These are phyloP conservation scores for Meloidogyne chitwoodi DNA, from an alignment of 1,140 invertebrate species.

Conservation along the genomic window DNA sequence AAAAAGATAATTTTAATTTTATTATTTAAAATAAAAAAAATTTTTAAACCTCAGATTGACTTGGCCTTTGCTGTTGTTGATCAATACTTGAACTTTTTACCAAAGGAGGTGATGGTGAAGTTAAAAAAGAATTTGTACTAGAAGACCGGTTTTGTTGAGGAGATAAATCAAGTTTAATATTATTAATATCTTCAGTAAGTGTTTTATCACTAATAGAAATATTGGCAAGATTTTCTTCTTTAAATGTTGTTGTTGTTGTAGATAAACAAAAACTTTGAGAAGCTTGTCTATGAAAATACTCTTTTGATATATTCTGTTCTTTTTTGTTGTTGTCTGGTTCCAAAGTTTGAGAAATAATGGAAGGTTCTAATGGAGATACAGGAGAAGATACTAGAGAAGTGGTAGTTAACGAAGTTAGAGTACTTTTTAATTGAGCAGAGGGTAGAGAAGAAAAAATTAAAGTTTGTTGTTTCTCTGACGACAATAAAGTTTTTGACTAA, in stretches of 20 bases:
- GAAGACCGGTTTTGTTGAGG: not conserved
- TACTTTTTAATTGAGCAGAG: not conserved
- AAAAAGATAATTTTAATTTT: not conserved
- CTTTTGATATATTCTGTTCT: not conserved
- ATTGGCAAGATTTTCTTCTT: not conserved
- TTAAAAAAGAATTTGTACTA: not conserved
- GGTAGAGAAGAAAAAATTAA: not conserved
- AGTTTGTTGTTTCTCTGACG: not conserved
- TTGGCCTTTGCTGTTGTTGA: not conserved
- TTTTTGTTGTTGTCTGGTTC: not conserved
- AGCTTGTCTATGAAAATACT: not conserved
- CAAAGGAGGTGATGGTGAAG: not conserved
- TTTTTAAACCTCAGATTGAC: constrained; percentile 1
- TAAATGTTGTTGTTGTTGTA: not conserved
- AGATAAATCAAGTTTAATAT: not conserved
- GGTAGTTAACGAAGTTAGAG: not conserved
- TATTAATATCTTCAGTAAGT: not conserved
- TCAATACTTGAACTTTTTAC: not conserved
- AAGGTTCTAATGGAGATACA: not conserved
- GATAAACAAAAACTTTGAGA: not conserved
- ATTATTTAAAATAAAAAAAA: not conserved
- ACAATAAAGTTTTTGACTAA: not conserved
- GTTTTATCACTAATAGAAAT: not conserved
- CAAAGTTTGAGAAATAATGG: not conserved
- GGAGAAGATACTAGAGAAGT: not conserved